These are phyloP conservation scores for Drosophila kokeensis DNA, from an alignment of 2,888 invertebrate genomes.

Conservation along the genomic window DNA sequence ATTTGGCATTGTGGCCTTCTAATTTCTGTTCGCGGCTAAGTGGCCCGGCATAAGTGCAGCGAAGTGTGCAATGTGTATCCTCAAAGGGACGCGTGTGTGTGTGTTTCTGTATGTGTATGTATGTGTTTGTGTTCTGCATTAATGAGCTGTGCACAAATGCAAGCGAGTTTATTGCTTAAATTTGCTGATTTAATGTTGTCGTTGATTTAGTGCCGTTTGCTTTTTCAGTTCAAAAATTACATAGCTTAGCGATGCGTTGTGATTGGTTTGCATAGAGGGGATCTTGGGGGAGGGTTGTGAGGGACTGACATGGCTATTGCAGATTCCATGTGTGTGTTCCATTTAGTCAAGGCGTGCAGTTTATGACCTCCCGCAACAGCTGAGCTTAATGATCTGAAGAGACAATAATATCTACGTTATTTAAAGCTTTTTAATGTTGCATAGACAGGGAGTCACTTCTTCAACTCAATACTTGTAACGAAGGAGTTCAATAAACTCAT, in stretches of 20 bases:
- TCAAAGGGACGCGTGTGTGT: conserved; percentile 6
- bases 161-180: conserved; percentile 57
- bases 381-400: conserved; percentile 45
- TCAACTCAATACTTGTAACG: background rate
- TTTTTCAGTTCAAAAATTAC: conserved; percentile 14
- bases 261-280: background rate
- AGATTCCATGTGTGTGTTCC: background rate
- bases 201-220: conserved; percentile 7
- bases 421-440: background rate
- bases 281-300: background rate
- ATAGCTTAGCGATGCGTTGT: conserved; percentile 37
- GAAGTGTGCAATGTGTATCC: conserved; percentile 52
- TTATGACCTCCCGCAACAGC: conserved; percentile 52
- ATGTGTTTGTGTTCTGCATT: conserved; percentile 38
- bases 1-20: conserved; percentile 49
- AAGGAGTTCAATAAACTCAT: background rate
- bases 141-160: conserved; percentile 60
- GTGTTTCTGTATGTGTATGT: background rate
- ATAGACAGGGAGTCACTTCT: background rate
- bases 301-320: background rate
- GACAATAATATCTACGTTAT: background rate
- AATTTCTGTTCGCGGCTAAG: conserved; percentile 46
- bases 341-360: conserved; percentile 29
- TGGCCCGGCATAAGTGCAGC: conserved; percentile 62
- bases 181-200: conserved; percentile 32